phyloP scores from a whole-genome alignment of 2,797 vertebrate species.

The Diceros bicornis region DNA sequence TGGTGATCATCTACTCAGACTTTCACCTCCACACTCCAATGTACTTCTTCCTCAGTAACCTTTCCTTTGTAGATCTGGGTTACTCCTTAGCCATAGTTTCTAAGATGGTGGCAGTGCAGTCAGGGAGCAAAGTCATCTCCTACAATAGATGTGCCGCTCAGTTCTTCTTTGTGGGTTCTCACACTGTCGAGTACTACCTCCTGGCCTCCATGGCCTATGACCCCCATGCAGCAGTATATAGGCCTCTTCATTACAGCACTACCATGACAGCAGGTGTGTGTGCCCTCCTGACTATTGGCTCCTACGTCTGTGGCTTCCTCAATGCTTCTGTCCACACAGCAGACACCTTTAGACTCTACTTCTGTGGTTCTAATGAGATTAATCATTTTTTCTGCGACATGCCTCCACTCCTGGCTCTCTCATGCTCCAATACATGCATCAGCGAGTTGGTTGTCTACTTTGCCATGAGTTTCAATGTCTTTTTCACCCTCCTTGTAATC shows the following conservation, averaged over 20 bases:
- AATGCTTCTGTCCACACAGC: constrained; percentile 71
- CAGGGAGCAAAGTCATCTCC: constrained; percentile 69
- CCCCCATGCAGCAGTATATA: constrained; percentile 64
- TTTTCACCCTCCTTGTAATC: constrained; percentile 67
- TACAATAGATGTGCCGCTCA: constrained; percentile 69
- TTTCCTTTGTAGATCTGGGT: constrained; percentile 74
- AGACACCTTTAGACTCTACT: constrained; percentile 77
- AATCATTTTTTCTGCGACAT: constrained; percentile 80
- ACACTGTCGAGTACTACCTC: constrained; percentile 69
- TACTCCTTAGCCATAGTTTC: constrained; percentile 70
- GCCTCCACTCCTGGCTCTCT: constrained; percentile 66
- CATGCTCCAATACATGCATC: constrained; percentile 58
- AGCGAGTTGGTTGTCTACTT: constrained; percentile 65
- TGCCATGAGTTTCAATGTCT: constrained; percentile 60
- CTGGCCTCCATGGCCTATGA: constrained; percentile 78
- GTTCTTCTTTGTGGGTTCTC: constrained; percentile 74
- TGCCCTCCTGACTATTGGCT: constrained; percentile 6
- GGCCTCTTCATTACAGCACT: constrained; percentile 73
- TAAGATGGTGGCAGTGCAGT: constrained; percentile 41
- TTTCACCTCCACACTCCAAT: constrained; percentile 18
- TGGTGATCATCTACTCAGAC: not conserved
- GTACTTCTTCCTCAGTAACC: constrained; percentile 64
- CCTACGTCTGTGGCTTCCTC: constrained; percentile 70
- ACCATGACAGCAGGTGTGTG: constrained; percentile 72
- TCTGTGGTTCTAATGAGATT: constrained; percentile 77